Evolutionary conservation across 2,797 vertebrate genomes (phyloP).

Genomic region (Phyllotis vaccarum): DNA sequence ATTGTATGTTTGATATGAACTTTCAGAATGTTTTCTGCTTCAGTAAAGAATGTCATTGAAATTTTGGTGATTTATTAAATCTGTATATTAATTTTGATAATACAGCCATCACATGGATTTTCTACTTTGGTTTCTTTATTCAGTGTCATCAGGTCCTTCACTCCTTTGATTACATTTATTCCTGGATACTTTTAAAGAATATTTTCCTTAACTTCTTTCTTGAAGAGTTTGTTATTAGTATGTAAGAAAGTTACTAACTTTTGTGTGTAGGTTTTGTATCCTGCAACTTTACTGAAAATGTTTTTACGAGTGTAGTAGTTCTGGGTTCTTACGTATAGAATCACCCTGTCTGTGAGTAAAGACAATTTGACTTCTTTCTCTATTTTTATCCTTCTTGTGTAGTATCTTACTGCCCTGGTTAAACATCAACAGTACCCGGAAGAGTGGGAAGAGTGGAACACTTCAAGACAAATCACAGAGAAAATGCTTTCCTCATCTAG

Average conservation of each 20-base stretch:
- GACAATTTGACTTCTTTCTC: background rate
- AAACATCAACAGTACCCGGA: background rate
- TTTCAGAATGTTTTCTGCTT: background rate
- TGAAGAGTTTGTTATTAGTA: background rate
- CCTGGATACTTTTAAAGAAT: too few species aligned
- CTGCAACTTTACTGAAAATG: background rate
- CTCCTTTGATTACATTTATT: background rate
- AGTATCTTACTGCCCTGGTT: too few species aligned
- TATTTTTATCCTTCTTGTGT: background rate
- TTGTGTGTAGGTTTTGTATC: background rate
- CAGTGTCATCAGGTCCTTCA: background rate
- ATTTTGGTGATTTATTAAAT: background rate
- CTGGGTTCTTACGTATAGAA: background rate
- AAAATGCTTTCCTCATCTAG: background rate
- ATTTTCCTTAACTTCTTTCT: background rate
- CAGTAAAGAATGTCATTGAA: background rate
- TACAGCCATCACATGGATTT: background rate
- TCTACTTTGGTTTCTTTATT: background rate
- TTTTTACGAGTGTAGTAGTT: background rate
- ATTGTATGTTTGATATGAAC: too few species aligned
- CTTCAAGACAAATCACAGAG: background rate
- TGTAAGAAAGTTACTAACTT: background rate
- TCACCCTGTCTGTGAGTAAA: background rate
- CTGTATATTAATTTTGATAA: background rate
- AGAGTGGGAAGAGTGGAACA: background rate